These are phyloP conservation scores for Morus bassanus DNA, from an alignment of 2,797 vertebrate genomes.

Conservation along the genomic window DNA sequence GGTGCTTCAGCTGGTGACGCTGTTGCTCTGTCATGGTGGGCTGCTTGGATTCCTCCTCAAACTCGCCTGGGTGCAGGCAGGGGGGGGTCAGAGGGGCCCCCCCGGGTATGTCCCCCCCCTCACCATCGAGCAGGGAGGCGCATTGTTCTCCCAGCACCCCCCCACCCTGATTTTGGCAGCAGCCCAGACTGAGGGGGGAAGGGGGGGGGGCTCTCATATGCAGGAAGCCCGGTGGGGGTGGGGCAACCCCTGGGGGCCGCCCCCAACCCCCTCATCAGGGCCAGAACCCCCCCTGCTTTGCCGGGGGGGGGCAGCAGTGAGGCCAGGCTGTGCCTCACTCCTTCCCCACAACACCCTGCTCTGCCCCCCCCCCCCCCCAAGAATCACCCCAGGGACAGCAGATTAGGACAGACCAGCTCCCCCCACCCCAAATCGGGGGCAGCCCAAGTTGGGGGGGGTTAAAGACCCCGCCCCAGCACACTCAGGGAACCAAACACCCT, in stretches of 20 bases:
- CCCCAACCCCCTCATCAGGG: background rate
- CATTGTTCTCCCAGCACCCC: background rate
- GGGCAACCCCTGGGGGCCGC: background rate
- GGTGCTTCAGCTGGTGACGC: slow-evolving; percentile 93
- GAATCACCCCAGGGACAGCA: too few species aligned
- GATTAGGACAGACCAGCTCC: too few species aligned
- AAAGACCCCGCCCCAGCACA: background rate
- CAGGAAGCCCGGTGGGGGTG: background rate
- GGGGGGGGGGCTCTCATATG: too few species aligned
- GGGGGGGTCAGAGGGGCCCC: background rate
- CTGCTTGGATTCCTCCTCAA: slow-evolving; percentile 95
- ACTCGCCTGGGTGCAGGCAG: slow-evolving; percentile 79
- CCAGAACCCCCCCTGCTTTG: background rate
- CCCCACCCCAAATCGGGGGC: too few species aligned
- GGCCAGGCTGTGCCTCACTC: too few species aligned
- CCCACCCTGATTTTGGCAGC: background rate
- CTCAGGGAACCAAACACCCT: too few species aligned
- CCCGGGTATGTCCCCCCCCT: background rate
- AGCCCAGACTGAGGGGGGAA: background rate
- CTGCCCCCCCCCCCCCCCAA: too few species aligned
- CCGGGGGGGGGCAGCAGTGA: too few species aligned
- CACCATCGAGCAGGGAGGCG: slow-evolving; percentile 48
- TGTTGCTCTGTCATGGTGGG: slow-evolving; percentile 87
- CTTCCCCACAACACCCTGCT: background rate
- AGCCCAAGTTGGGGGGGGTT: too few species aligned